Evolutionary conservation across 2,113 vertebrate genomes (phyloP), one percentile per base, ranked within the genome.

Genomic region (Ailurus styani): DNA sequence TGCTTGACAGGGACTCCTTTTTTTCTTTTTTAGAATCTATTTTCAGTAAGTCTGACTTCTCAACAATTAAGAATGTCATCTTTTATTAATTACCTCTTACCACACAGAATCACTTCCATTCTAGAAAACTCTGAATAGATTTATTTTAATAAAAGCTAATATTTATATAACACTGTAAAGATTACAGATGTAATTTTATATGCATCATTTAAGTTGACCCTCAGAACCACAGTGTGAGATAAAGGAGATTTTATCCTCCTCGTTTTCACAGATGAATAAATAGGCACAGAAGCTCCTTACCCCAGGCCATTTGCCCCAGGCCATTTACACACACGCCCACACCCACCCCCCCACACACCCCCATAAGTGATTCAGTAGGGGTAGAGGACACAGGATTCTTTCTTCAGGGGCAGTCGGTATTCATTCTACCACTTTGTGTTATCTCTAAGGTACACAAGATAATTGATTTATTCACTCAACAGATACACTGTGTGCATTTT

Each of bases 81-180:
- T 97, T 93, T 91, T 91, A 88, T 78, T 96, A 91, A 47, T 90
- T 85, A 90, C 18, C 23, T 66, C 34, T 94, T 78, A 91, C 84
- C 23, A 82, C 70, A 40, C 6, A 88, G 91, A 83, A 75, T 90
- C 83, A 81, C 14, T 90, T 75, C 88, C 40, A 96, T 81, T 86
- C n/a, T 68, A 34, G 89, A 93, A 91, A 95, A 77, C 37, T 64
- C 27, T 93, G 77, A 96, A 66, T 93, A 87, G 42, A 83, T 91
- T 75, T 57, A n/a, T 77, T 82, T 70, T 93, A 82, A 82, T 95
- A 79, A 72, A 60, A 88, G 60, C 1, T 81, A 15, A 20, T 95
- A 78, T 91, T 93, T 95, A 55, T 60, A 47, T 50, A 93, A 75
- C 20, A 45, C 11, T 84, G 86, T 79, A 70, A 17, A 91, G 34